These are phyloP conservation scores for Tinea trinotella DNA, from an alignment of 2,888 invertebrate genomes.

Conservation along the genomic window DNA sequence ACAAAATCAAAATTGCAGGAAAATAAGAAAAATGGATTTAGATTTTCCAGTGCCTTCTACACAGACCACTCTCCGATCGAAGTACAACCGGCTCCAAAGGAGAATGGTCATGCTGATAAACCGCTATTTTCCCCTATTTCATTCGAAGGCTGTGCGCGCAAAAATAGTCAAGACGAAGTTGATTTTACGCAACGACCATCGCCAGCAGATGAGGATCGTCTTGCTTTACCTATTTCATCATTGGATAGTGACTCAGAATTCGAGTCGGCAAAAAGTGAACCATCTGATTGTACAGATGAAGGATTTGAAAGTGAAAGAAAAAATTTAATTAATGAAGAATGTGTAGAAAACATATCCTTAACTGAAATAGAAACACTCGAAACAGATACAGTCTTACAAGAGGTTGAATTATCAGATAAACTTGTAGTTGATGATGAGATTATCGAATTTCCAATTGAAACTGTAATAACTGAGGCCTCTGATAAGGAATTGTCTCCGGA, in stretches of 20 bases:
- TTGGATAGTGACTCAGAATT: constrained; percentile 62
- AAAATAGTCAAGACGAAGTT: constrained; percentile 54
- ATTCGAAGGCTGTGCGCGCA: constrained; percentile 60
- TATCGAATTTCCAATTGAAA: constrained; percentile 31
- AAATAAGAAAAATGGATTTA: constrained; percentile 67
- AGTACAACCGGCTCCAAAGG: constrained; percentile 50
- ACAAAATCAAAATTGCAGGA: constrained; percentile 42
- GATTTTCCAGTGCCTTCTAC: constrained; percentile 53
- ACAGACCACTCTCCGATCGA: constrained; percentile 55
- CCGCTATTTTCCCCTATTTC: constrained; percentile 59
- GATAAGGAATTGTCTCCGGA: constrained; percentile 43
- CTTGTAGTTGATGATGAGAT: constrained; percentile 22
- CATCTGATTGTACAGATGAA: constrained; percentile 47
- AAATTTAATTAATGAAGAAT: constrained; percentile 34
- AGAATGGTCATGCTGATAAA: constrained; percentile 58
- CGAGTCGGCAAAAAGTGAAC: constrained; percentile 63
- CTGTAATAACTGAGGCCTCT: constrained; percentile 46
- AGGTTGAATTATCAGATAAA: constrained; percentile 27
- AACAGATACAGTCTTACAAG: constrained; percentile 28
- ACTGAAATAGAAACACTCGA: constrained; percentile 39
- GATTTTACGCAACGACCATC: constrained; percentile 38
- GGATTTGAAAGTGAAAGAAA: constrained; percentile 35
- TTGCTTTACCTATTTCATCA: constrained; percentile 36
- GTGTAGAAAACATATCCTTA: constrained; percentile 44
- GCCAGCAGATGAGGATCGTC: constrained; percentile 32